Base-by-base conservation (phyloP, 2,888 invertebrate genomes). In the Trisateles emortualis region DNA sequence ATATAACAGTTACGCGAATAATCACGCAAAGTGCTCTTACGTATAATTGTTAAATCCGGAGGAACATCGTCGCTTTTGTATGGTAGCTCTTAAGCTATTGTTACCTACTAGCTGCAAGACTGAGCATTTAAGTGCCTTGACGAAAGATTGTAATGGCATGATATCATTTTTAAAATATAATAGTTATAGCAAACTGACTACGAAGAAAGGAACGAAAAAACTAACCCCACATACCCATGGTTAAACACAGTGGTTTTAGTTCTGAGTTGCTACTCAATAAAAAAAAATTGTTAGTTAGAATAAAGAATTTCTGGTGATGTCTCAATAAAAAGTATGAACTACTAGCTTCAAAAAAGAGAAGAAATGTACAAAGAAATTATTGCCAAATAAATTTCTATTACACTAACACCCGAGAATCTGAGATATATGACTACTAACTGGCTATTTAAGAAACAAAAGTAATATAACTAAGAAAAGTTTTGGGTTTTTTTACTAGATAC, bases 21-120 rank as follows among this genome's bases (percentile, higher is more conserved):
- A 62, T 71, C 61, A 72, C 64, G 58, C 54, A 64, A 71, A 71
- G 67, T 69, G 72, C 64, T 71, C 43, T 64, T 67, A 64, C 43
- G 59, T 64, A 58, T 60, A 70, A 64, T 71, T 59, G 66, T 69
- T 69, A 66, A 72, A 71, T 68, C 66, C 58, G 54, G 47, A 50
- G 56, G 58, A 57, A 72, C 66, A 59, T 44, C 33, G 45, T 44
- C 48, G 52, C 46, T 45, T 60, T 52, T 43, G 64, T 49, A 48
- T 41, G 49, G 46, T 50, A 42, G 51, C 56, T 56, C 53, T 53
- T 56, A 64, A 66, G 60, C 65, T 64, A 68, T 68, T 47, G 46
- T 47, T 47, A 30, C n/a, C n/a, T n/a, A n/a, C 22, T 13, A 29
- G 26, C 29, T 39, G 30, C 29, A 47, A 14, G 30, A 14, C 38